These are phyloP conservation scores for Malthinus flaveolus DNA, from an alignment of 2,888 invertebrate genomes.

Conservation along the genomic window DNA sequence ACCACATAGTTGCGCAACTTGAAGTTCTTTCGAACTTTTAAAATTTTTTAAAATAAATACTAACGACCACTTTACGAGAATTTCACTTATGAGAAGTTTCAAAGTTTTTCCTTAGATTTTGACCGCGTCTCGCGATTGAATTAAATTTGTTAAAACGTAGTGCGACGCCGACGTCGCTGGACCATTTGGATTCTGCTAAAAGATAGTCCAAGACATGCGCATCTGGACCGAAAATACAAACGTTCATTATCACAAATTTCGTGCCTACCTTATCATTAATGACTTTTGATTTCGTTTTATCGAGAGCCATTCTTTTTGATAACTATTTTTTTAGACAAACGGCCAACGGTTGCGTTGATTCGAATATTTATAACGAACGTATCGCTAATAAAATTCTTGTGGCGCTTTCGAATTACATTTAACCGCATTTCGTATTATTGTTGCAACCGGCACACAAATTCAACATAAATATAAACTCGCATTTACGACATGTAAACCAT, in stretches of 20 bases:
- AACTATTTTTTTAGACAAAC: too few species aligned
- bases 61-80: not conserved
- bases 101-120: constrained; percentile 8
- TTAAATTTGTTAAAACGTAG: constrained; percentile 14
- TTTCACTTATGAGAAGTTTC: not conserved
- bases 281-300: too few species aligned
- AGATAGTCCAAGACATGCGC: constrained; percentile 17
- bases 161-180: constrained; percentile 18
- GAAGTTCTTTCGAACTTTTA: not conserved
- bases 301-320: too few species aligned
- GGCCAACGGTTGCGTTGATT: too few species aligned
- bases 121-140: constrained; percentile 7
- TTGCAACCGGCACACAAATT: too few species aligned
- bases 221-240: constrained; percentile 11
- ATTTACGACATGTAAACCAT: too few species aligned
- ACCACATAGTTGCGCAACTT: constrained; percentile 8
- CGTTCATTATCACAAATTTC: not conserved
- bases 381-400: too few species aligned
- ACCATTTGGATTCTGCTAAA: constrained; percentile 14
- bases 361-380: too few species aligned
- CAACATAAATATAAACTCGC: too few species aligned
- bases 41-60: not conserved
- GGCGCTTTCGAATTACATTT: too few species aligned
- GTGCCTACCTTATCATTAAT: too few species aligned
- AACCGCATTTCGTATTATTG: too few species aligned